Conservation (phyloP, 2,797 vertebrate genomes). For the Pipistrellus kuhlii region DNA sequence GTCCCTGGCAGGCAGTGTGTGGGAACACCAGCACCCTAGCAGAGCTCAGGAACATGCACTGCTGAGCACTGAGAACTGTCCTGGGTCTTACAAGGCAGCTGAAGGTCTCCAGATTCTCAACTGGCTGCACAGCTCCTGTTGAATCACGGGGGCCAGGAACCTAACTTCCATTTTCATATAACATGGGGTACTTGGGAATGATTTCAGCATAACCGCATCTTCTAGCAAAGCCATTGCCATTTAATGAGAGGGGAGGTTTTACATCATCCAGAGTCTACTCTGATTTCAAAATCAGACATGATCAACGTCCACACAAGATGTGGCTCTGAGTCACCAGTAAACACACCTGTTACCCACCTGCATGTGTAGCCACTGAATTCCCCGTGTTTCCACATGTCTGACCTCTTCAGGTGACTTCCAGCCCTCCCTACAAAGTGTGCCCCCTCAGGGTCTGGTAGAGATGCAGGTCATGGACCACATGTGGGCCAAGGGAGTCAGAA, state of each 20-base stretch:
- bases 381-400: neutral
- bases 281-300: neutral
- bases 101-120: neutral
- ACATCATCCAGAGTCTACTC: neutral
- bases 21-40: neutral
- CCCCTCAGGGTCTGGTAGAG: accelerated
- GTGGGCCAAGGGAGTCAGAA: neutral
- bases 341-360: neutral
- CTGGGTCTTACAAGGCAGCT: neutral
- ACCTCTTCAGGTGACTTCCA: neutral
- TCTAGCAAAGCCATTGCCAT: neutral
- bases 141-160: neutral
- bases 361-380: neutral
- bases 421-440: neutral
- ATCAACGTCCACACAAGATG: neutral
- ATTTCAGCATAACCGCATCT: neutral
- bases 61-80: neutral
- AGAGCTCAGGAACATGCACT: accelerated
- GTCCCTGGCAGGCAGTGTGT: neutral
- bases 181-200: neutral
- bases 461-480: neutral
- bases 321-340: neutral
- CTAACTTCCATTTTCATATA: neutral
- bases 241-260: neutral
- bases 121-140: neutral